These are phyloP conservation scores for Tryphoninae sp. DNA, from an alignment of 2,888 invertebrate genomes.

Conservation along the genomic window DNA sequence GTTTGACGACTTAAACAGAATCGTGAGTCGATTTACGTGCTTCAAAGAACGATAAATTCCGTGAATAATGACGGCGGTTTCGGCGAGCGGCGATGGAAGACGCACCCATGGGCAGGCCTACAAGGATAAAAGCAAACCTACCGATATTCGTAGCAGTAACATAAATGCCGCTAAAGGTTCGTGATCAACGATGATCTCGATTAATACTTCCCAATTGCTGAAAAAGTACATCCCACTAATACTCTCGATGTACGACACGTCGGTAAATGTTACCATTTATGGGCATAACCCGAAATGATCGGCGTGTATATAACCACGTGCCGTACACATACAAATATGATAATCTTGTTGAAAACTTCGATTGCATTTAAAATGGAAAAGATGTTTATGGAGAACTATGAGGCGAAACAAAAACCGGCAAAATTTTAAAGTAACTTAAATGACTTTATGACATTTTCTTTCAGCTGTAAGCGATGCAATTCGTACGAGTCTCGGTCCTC, in stretches of 20 bases:
- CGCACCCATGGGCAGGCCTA: constrained; percentile 84
- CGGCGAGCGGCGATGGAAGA: constrained; percentile 81
- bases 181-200: background rate
- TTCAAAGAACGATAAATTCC: constrained; percentile 5
- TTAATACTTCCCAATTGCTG: background rate
- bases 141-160: constrained; percentile 96
- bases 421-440: too few species aligned
- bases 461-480: constrained; percentile 99
- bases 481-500: constrained; percentile 98
- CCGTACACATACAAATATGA: background rate
- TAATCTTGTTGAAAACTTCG: background rate
- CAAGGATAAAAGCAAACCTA: constrained; percentile 96
- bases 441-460: constrained; percentile 67
- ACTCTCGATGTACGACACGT: constrained; percentile 2
- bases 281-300: constrained; percentile 64
- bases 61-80: constrained; percentile 80
- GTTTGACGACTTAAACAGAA: constrained; percentile 9
- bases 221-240: background rate
- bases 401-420: too few species aligned
- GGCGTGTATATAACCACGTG: constrained; percentile 35
- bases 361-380: background rate
- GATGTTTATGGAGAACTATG: background rate
- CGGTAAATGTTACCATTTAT: constrained; percentile 65
- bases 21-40: background rate
- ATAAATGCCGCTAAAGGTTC: constrained; percentile 98